These are phyloP conservation scores for Carettochelys insculpta DNA, from an alignment of 2,113 vertebrate genomes.

Conservation along the genomic window DNA sequence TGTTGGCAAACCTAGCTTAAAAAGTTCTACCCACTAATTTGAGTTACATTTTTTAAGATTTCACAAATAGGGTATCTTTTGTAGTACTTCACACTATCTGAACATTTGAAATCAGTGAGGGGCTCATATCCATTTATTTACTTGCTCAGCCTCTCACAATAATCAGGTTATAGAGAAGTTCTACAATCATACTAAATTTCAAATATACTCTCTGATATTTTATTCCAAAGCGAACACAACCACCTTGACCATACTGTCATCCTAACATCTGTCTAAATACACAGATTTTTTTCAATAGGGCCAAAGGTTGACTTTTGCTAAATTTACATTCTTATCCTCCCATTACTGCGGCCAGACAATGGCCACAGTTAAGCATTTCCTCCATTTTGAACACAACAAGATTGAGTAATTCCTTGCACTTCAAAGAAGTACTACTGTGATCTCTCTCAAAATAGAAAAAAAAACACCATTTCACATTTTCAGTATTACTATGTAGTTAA, in stretches of 20 bases:
- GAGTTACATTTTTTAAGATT: no score
- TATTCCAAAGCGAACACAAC: neutral
- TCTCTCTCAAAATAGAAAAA: neutral
- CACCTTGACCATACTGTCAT: neutral
- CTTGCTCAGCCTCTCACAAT: neutral
- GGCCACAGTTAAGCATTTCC: neutral
- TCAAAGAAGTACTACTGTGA: neutral
- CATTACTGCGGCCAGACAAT: neutral
- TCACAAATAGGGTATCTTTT: no score
- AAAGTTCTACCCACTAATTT: neutral
- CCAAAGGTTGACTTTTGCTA: neutral
- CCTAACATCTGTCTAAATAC: neutral
- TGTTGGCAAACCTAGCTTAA: no score
- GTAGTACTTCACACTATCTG: no score
- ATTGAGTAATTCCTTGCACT: neutral
- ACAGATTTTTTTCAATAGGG: neutral
- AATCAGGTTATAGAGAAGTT: neutral
- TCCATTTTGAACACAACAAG: slow-evolving; percentile 16
- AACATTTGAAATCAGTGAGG: neutral
- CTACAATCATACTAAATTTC: neutral
- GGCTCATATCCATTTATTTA: neutral
- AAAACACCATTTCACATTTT: neutral
- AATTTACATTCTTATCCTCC: neutral
- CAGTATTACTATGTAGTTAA: neutral
- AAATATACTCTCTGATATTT: neutral